Base-by-base conservation (phyloP, 2,888 invertebrate species). In the Onthophagus sagittarius region DNA sequence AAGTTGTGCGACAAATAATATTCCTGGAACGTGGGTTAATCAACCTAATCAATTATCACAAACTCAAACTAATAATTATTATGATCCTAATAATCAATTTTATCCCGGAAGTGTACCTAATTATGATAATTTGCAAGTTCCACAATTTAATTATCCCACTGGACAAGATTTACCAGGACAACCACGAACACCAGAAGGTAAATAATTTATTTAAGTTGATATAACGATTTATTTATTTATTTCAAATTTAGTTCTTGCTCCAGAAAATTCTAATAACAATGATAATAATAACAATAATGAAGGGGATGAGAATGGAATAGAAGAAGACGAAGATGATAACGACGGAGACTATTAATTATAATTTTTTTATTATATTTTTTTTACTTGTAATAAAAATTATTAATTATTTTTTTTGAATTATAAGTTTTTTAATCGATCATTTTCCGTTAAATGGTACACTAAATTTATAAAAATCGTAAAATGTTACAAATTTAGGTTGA, bases 111-210 rank as follows among this genome's bases (percentile, higher is more conserved):
- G 13, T 67, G 23, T 23, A 2, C 3, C 23, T 23, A 23, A 3
- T 23, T 23, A 23, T 67, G 15, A 23, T n/a, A n/a, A 67, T 9
- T 13, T n/a, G 31, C 15, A 67, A 23, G 31, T 31, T n/a, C 7
- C 67, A 9, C 31, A n/a, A 23, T 23, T n/a, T 67, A 23, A 31
- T 67, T 5, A 32, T 23, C 31, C 31, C n/a, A 67, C n/a, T 23
- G 67, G 67, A 32, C 67, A 67, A 67, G 67, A 67, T 67, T 11
- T 67, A n/a, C 67, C 67, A 2, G 67, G 67, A 31, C 67, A 67
- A 32, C 31, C 13, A 11, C 15, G 67, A 32, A 23, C 67, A 15
- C 15, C 31, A 9, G 67, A 31, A n/a, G 32, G 67, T 67, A 31
- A 64, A 14, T 2, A 64, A 14, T 15, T 11, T 13, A 64, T 64